Evolutionary conservation across 2,113 vertebrate genomes (phyloP), one percentile per base, ranked within the genome.

Genomic region (Butorides virescens): DNA sequence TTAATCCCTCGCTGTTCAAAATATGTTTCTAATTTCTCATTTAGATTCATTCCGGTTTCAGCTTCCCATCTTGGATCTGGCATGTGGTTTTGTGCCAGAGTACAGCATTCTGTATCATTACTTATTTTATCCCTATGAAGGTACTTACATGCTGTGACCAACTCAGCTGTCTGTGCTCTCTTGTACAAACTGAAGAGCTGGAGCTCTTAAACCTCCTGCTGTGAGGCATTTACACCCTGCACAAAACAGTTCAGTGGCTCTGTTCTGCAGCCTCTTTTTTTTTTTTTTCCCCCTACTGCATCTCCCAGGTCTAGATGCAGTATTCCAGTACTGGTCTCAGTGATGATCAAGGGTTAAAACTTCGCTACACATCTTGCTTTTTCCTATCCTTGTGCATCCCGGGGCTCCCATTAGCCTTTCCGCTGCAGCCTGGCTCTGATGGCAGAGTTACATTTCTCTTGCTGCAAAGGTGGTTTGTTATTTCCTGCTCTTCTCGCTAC

Each of bases 261-360:
- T 83, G 73, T 37, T 81, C 36, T 1, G 3, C 15, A 7, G 26
- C 49, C 34, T 36, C 36, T 21, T 50, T 22, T 4, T 17, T 7
- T 4, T 27, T 52, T 26, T 50, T 9, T 15, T 8, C 8, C 1
- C 61, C 46, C 37, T 42, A 0, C 15, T 42, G 46, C 9, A 10
- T 55, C 50, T 86, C 21, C 36, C 55, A 65, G 80, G 25, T 52
- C 3, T 3, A 15, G 39, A 19, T 46, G 21, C 37, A 25, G 8
- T 82, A 11, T 82, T 75, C 61, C 44, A 91, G 19, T 42, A 4
- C 13, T 44, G 65, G 4, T 36, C 55, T 52, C 17, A 6, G 18
- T 53, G 71, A 26, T 0, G 5, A 30, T 34, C 23, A 32, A 50
- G 52, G 46, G 50, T 34, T 76, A 61, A 65, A 46, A 17, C 22